Conservation (phyloP, 2,797 vertebrate genomes). For the Botia almorhae region DNA sequence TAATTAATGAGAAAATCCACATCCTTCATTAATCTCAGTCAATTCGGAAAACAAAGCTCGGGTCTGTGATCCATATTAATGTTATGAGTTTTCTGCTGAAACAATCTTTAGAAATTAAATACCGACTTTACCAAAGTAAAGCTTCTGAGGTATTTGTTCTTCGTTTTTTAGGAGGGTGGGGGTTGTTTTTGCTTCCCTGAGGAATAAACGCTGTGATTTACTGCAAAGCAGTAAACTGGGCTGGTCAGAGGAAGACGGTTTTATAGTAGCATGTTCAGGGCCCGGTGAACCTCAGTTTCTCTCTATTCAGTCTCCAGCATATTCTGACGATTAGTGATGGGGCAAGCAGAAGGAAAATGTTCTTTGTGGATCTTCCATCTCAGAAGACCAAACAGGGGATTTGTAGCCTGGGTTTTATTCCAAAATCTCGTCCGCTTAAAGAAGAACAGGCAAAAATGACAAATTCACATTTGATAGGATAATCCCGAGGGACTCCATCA, state of each 20-base stretch:
- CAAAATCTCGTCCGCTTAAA: background rate
- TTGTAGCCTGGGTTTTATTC: constrained; percentile 7
- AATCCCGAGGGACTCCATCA: constrained; percentile 40
- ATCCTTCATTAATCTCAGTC: constrained; percentile 60
- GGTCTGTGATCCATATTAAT: constrained; percentile 41
- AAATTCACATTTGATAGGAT: constrained; percentile 43
- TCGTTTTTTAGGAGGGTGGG: constrained; percentile 21
- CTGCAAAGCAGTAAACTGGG: constrained; percentile 62
- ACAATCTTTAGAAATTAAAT: constrained; percentile 48
- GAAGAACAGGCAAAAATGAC: constrained; percentile 24
- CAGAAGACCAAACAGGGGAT: constrained; percentile 16
- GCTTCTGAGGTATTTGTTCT: constrained; percentile 48
- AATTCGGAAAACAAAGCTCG: constrained; percentile 44
- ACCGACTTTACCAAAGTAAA: constrained; percentile 29
- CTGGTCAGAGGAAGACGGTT: constrained; percentile 61
- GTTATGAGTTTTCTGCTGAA: constrained; percentile 34
- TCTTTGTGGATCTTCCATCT: constrained; percentile 17
- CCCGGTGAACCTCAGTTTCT: constrained; percentile 61
- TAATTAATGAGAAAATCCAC: constrained; percentile 78
- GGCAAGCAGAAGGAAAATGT: constrained; percentile 34
- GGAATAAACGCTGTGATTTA: constrained; percentile 61
- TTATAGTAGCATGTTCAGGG: constrained; percentile 60
- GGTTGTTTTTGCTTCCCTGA: constrained; percentile 4
- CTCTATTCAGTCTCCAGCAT: constrained; percentile 67
- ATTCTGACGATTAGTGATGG: constrained; percentile 65